phyloP scores from a whole-genome alignment of 2,888 invertebrate species.

The Eurytoma californica region DNA sequence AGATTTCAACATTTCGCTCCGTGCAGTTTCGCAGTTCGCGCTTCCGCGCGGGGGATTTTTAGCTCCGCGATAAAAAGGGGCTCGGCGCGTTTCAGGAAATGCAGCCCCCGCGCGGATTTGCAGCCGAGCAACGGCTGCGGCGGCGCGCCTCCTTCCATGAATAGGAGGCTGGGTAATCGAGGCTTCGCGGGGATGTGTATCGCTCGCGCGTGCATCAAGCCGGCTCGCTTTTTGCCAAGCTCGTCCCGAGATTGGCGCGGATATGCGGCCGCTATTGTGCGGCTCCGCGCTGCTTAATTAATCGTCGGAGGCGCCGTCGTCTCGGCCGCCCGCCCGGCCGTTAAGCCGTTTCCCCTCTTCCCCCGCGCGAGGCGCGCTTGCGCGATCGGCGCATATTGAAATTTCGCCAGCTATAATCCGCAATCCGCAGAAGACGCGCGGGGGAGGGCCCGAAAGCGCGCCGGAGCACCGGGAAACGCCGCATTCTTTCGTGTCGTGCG shows the following conservation, averaged over 20 bases:
- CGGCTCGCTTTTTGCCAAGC: conserved; percentile 18
- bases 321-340: neutral
- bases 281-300: conserved; percentile 33
- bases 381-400: neutral
- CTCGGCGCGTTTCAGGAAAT: conserved; percentile 16
- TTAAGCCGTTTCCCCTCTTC: conserved; percentile 6
- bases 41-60: conserved; percentile 15
- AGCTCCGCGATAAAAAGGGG: conserved; percentile 17
- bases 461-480: neutral
- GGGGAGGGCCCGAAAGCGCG: neutral
- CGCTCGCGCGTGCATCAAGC: neutral
- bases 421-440: neutral
- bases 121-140: neutral
- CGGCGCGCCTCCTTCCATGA: conserved; percentile 11
- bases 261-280: neutral
- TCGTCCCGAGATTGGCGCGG: conserved; percentile 6
- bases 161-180: conserved; percentile 37
- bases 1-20: neutral
- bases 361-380: neutral
- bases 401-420: neutral
- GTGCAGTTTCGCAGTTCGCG: conserved; percentile 1
- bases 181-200: neutral
- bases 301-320: conserved; percentile 17
- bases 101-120: conserved; percentile 16
- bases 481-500: conserved; percentile 41